Base-by-base conservation (phyloP, 2,797 vertebrate genomes). In the Acomys russatus region DNA sequence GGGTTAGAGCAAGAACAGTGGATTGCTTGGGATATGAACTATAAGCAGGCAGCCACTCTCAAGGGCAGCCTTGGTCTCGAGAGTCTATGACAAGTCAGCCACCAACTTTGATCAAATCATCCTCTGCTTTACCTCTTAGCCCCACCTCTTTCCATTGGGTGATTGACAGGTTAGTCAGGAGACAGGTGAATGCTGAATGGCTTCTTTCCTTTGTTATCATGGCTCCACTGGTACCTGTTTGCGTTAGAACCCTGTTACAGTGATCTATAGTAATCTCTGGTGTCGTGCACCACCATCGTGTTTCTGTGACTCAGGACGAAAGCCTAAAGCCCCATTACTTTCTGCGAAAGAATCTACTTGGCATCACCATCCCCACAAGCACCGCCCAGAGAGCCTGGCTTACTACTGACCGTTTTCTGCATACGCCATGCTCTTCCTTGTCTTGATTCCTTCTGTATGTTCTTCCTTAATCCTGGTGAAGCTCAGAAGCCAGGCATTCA, bases 311-410 rank as follows among this genome's bases (percentile, higher is more conserved):
- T 76, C 17, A 83, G 76, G 90, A 33, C 73, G 63, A 88, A 88
- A 83, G 71, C 79, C 56, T 30, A 76, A 56, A 92, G 20, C 44
- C 38, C 54, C 59, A 76, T 64, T 61, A 51, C 77, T 92, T 92
- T 61, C 64, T 28, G 6, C 66, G 63, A 33, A 77, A 33, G 90
- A 10, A 38, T 25, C 64, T 71, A 35, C 80, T 73, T 33, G 30
- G 28, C 3, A 56, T 14, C 0, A 9, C 9, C 56, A 54, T 71
- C 74, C 33, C 94, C 49, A 8, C 20, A 33, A 83, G 70, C 20
- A 51, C n/a, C 68, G 66, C 49, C 22, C 61, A 23, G 23, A 12
- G 35, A 66, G 1, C 28, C 49, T 15, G 56, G 49, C 10, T 15
- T 11, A n/a, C 25, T 61, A 61, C 33, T 33, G 30, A n/a, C n/a